Percentiles rank a stretch among this genome's conserved stretches.
phyloP scores from a whole-genome alignment of 1,140 invertebrate genomes.

The Idris sp. region DNA sequence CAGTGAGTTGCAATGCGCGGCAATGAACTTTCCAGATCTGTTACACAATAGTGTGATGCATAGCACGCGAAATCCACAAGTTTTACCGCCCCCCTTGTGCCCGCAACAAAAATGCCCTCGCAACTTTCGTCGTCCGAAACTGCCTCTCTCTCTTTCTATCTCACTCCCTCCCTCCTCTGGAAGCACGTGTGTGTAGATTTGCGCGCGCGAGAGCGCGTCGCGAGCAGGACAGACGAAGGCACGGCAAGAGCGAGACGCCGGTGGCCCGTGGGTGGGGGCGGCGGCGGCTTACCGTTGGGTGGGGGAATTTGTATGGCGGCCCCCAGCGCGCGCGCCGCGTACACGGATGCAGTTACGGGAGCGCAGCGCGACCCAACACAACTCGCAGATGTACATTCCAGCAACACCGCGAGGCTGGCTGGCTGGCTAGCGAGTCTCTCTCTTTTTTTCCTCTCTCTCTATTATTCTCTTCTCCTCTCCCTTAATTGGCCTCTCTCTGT shows the following conservation, averaged over 20 bases:
- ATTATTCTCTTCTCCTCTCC: too few relatives aligned
- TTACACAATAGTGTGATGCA: slow-evolving; percentile 51
- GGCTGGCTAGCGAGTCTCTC: slow-evolving; percentile 63
- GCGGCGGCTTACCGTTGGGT: too few relatives aligned
- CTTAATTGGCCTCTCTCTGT: too few relatives aligned
- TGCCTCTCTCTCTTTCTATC: too few relatives aligned
- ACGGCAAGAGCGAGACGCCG: too few relatives aligned
- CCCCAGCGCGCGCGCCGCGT: slow-evolving; percentile 74
- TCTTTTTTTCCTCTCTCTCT: too few relatives aligned
- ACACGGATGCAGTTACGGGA: slow-evolving; percentile 79
- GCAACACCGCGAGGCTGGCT: slow-evolving; percentile 62
- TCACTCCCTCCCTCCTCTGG: too few relatives aligned
- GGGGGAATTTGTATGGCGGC: slow-evolving; percentile 71
- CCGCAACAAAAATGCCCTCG: slow-evolving; percentile 32
- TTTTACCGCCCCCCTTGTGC: slow-evolving; percentile 34
- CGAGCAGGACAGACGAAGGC: too few relatives aligned
- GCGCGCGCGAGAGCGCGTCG: slow-evolving; percentile 15
- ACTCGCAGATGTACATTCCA: slow-evolving; percentile 74
- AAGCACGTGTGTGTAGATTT: too few relatives aligned
- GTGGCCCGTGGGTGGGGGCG: too few relatives aligned
- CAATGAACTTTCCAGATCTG: slow-evolving; percentile 57
- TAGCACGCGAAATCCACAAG: slow-evolving; percentile 49
- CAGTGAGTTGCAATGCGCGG: slow-evolving; percentile 32
- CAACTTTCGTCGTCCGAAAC: slow-evolving; percentile 51
- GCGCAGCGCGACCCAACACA: slow-evolving; percentile 78